These are phyloP conservation scores for Actenoides lindsayi DNA, from an alignment of 2,113 vertebrate species.

Conservation along the genomic window DNA sequence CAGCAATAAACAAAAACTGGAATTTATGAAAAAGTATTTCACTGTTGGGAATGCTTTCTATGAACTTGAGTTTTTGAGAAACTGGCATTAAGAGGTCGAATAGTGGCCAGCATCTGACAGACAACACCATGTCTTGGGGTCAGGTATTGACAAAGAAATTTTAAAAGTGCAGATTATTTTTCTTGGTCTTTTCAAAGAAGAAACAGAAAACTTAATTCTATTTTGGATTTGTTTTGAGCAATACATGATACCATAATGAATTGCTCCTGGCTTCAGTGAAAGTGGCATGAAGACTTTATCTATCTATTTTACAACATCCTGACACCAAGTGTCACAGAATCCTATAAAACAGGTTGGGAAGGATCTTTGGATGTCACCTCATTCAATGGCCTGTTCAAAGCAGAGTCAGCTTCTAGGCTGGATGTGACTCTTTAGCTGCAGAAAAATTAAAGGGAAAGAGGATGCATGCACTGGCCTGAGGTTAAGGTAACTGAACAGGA, in stretches of 20 bases:
- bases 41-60: not conserved
- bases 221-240: not conserved
- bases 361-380: not conserved
- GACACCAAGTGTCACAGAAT: not conserved
- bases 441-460: not conserved
- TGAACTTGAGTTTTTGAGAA: not conserved
- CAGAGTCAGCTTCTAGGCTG: not conserved
- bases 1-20: not conserved
- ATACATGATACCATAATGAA: not conserved
- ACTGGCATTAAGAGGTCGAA: not conserved
- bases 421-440: accelerated
- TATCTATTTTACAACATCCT: not conserved
- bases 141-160: not conserved
- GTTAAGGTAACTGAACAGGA: not conserved
- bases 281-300: not conserved
- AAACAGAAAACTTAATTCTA: not conserved
- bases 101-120: not conserved
- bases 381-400: not conserved
- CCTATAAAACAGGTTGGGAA: not conserved
- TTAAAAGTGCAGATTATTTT: not conserved
- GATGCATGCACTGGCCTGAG: accelerated
- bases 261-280: not conserved
- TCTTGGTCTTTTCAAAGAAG: not conserved
- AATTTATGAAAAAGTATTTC: not conserved
- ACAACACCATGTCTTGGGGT: not conserved